A percentile compares a stretch with the other conserved stretches of the same genome.
Conservation (phyloP, 2,113 vertebrate genomes). For the Tretioscincus oriximinensis region DNA sequence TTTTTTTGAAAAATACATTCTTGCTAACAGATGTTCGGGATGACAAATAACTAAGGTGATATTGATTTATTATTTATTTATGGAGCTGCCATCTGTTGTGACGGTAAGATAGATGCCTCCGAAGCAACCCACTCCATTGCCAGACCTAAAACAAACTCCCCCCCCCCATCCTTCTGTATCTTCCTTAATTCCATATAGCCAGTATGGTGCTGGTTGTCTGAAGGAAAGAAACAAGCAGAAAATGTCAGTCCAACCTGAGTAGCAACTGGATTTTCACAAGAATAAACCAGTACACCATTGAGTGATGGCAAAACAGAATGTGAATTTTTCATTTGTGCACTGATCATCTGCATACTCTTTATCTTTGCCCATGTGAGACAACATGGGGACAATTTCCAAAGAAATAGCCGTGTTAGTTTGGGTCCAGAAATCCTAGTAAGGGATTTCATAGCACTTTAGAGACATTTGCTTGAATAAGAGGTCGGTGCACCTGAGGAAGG, state of each 20-base stretch:
- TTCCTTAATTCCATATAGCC: neutral
- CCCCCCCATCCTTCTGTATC: neutral
- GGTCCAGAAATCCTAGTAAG: too few relatives aligned
- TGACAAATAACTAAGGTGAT: slow-evolving; percentile 22
- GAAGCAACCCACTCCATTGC: neutral
- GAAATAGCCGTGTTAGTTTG: too few relatives aligned
- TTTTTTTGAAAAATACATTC: neutral
- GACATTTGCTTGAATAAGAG: too few relatives aligned
- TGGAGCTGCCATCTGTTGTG: slow-evolving; percentile 24
- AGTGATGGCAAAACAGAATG: too few relatives aligned
- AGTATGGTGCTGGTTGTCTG: neutral
- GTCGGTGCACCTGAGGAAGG: too few relatives aligned
- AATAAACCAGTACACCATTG: too few relatives aligned
- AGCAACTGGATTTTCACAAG: neutral
- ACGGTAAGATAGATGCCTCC: neutral
- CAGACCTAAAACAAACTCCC: neutral
- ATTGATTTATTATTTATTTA: slow-evolving; percentile 31
- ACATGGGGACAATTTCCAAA: too few relatives aligned
- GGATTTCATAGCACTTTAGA: too few relatives aligned
- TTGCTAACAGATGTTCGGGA: slow-evolving; percentile 18
- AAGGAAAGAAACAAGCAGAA: neutral
- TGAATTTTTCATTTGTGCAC: too few relatives aligned
- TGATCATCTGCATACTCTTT: too few relatives aligned
- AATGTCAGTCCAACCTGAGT: neutral
- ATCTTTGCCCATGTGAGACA: too few relatives aligned